A percentile compares a stretch with the other conserved stretches of the same genome.
Evolutionary conservation across 2,797 vertebrate species (phyloP).

Genomic region (Dallia pectoralis): DNA sequence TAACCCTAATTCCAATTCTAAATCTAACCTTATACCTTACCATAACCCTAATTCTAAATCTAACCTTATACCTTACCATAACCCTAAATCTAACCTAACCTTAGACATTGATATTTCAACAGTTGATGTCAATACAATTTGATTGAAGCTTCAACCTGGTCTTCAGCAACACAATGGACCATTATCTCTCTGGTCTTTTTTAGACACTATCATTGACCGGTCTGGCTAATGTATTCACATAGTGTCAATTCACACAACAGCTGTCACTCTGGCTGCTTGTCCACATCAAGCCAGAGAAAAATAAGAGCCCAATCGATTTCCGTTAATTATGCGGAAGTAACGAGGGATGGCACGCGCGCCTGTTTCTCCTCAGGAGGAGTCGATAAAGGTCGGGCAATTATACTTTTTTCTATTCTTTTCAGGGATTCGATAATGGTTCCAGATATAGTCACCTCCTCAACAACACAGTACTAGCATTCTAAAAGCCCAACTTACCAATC

Average conservation of each 20-base stretch:
- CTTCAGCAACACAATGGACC: neutral
- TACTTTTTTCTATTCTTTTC: conserved; percentile 37
- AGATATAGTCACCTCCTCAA: conserved; percentile 43
- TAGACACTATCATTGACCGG: conserved; percentile 45
- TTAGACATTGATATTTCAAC: neutral
- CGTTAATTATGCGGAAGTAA: conserved; percentile 87
- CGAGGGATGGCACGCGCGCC: conserved; percentile 66
- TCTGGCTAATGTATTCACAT: conserved; percentile 61
- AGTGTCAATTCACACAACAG: conserved; percentile 60
- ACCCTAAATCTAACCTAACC: neutral
- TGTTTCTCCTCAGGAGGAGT: conserved; percentile 69
- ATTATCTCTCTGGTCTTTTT: neutral
- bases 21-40: no score
- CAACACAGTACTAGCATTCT: conserved; percentile 20
- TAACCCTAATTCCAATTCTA: no score
- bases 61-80: no score
- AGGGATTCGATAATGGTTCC: conserved; percentile 56
- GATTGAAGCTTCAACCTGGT: neutral
- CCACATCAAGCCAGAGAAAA: conserved; percentile 67
- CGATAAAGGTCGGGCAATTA: conserved; percentile 83
- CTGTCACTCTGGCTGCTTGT: conserved; percentile 62
- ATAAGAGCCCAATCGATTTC: conserved; percentile 77
- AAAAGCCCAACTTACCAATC: conserved; percentile 31
- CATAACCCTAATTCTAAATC: no score
- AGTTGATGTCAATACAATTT: neutral